phyloP scores from a whole-genome alignment of 2,888 invertebrate species.

The Tineola bisselliella region DNA sequence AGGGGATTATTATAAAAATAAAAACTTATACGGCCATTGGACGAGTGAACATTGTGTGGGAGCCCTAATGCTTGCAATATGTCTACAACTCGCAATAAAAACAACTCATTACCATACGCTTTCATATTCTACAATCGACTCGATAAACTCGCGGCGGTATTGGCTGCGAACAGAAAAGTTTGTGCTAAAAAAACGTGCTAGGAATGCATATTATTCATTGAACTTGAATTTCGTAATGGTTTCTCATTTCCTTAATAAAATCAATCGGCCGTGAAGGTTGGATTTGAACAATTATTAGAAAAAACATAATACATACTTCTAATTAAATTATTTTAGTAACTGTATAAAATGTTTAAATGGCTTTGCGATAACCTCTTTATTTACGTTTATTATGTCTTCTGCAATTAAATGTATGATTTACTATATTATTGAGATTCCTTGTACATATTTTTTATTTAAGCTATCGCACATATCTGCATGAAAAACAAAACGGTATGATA shows the following conservation, averaged over 20 bases:
- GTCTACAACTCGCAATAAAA: not conserved
- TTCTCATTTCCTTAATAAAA: not conserved
- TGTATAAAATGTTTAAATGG: too few species aligned
- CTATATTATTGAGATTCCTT: too few species aligned
- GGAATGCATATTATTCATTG: not conserved
- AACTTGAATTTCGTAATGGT: not conserved
- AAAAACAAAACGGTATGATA: too few species aligned
- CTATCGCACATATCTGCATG: too few species aligned
- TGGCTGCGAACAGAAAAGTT: too few species aligned
- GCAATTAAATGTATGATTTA: too few species aligned
- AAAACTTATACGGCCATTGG: not conserved
- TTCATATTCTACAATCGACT: not conserved
- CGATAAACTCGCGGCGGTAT: not conserved
- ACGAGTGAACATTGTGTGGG: conserved; percentile 17
- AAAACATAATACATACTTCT: too few species aligned
- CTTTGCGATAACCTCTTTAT: too few species aligned
- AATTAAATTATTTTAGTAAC: too few species aligned
- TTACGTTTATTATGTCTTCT: too few species aligned
- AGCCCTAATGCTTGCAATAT: conserved; percentile 15
- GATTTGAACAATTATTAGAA: too few species aligned
- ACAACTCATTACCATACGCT: not conserved
- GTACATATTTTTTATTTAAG: too few species aligned
- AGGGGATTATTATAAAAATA: not conserved
- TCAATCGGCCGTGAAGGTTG: not conserved
- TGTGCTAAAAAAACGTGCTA: not conserved